Evolutionary conservation across 1,140 invertebrate genomes (phyloP).

Genomic region (Asobara japonica): DNA sequence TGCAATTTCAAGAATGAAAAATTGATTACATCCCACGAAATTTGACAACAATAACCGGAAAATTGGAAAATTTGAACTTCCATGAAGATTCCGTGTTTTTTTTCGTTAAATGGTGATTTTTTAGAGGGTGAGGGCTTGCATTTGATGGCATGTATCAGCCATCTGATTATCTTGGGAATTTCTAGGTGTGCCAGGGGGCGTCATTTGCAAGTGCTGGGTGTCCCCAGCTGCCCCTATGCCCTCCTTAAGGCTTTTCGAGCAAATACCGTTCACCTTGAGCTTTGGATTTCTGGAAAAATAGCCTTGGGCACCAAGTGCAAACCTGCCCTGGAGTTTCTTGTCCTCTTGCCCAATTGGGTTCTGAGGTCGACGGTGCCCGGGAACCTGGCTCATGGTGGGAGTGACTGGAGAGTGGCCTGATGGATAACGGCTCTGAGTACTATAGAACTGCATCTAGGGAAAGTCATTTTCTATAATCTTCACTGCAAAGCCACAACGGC

Average conservation of each 20-base stretch:
- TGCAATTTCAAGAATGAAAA: not conserved
- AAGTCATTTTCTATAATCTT: not conserved
- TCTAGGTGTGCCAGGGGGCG: slow-evolving; percentile 27
- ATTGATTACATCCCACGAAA: not conserved
- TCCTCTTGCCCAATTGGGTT: slow-evolving; percentile 22
- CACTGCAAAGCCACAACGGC: not conserved
- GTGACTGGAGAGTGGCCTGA: slow-evolving; percentile 34
- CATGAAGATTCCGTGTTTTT: not conserved
- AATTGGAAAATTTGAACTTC: not conserved
- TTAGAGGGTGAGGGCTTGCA: slow-evolving; percentile 58
- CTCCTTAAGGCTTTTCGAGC: not conserved
- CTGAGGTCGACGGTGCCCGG: slow-evolving; percentile 17
- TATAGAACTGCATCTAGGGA: slow-evolving; percentile 48
- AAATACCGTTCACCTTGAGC: slow-evolving; percentile 58
- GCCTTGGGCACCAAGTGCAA: slow-evolving; percentile 33
- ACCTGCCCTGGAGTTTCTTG: slow-evolving; percentile 1
- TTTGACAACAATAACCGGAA: not conserved
- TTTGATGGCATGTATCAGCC: slow-evolving; percentile 61
- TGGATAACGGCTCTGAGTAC: slow-evolving; percentile 50
- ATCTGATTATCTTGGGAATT: slow-evolving; percentile 50
- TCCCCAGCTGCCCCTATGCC: slow-evolving; percentile 35
- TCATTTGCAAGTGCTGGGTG: slow-evolving; percentile 25
- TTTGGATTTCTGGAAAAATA: slow-evolving; percentile 50
- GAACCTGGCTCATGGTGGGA: slow-evolving; percentile 25
- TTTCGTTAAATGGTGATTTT: slow-evolving; percentile 2